Percentiles rank a stretch among this genome's conserved stretches.
These are phyloP conservation scores for Clarias magur DNA, from an alignment of 2,113 vertebrate genomes.

Conservation along the genomic window DNA sequence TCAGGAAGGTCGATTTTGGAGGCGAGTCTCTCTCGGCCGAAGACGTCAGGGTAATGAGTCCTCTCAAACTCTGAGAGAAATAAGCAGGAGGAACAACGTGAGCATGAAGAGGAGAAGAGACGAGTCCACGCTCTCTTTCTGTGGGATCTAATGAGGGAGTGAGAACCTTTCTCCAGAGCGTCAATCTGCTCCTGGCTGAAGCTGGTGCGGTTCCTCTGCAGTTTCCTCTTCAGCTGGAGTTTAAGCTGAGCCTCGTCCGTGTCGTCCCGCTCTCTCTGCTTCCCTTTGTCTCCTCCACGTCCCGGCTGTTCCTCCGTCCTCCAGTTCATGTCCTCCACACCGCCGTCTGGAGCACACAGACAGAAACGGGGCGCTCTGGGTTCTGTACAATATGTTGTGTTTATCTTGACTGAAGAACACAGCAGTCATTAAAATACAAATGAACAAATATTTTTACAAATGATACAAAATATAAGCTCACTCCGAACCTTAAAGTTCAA, in stretches of 20 bases:
- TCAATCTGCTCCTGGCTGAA: slow-evolving; percentile 75
- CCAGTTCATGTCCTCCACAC: slow-evolving; percentile 61
- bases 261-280: slow-evolving; percentile 56
- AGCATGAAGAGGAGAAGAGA: not conserved
- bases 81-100: not conserved
- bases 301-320: slow-evolving; percentile 41
- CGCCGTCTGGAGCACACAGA: slow-evolving; percentile 58
- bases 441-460: not conserved
- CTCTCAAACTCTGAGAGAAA: slow-evolving; percentile 70
- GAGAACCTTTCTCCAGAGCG: slow-evolving; percentile 71
- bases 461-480: no score
- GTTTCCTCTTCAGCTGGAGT: slow-evolving; percentile 72
- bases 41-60: slow-evolving; percentile 74
- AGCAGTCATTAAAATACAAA: not conserved
- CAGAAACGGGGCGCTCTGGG: not conserved
- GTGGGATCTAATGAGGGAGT: not conserved
- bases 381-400: not conserved
- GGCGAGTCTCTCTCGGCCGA: slow-evolving; percentile 71
- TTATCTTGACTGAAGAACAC: not conserved
- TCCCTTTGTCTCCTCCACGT: slow-evolving; percentile 47
- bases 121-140: not conserved
- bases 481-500: not conserved
- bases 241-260: slow-evolving; percentile 68
- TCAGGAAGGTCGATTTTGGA: slow-evolving; percentile 74
- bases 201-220: slow-evolving; percentile 73